Conservation (phyloP, 2,888 invertebrate genomes). For the Phortica magna region DNA sequence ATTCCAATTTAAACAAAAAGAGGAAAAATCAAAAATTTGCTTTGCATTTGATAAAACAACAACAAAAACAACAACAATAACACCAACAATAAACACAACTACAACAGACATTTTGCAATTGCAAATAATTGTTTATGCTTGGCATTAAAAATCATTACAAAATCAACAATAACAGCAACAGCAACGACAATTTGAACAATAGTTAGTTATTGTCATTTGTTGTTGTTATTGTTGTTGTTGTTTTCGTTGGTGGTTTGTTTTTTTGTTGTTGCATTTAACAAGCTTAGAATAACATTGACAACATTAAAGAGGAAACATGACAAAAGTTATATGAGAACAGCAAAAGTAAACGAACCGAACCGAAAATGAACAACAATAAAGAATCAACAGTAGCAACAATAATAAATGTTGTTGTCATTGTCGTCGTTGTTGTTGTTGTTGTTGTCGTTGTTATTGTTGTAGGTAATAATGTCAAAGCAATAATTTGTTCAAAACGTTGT, state of each 20-base stretch:
- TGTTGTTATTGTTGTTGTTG: conserved; percentile 43
- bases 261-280: conserved; percentile 53
- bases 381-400: conserved; percentile 10
- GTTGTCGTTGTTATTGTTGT: conserved; percentile 42
- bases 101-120: conserved; percentile 70
- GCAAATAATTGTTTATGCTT: conserved; percentile 68
- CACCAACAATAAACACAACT: conserved; percentile 55
- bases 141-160: conserved; percentile 69
- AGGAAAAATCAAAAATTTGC: conserved; percentile 25
- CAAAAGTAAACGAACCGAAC: conserved; percentile 50
- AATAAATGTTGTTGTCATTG: not conserved
- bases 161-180: conserved; percentile 48
- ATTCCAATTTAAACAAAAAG: conserved; percentile 1
- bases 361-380: not conserved
- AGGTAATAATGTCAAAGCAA: conserved; percentile 57
- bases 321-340: conserved; percentile 50
- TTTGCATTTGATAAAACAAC: conserved; percentile 54
- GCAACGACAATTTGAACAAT: conserved; percentile 26
- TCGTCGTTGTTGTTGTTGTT: conserved; percentile 41
- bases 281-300: conserved; percentile 69
- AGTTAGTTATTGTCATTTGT: conserved; percentile 37
- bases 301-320: conserved; percentile 65
- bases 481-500: conserved; percentile 51
- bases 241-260: not conserved
- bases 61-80: conserved; percentile 54